These are phyloP conservation scores for Pterocles burchelli DNA, from an alignment of 2,113 vertebrate species.

Conservation along the genomic window DNA sequence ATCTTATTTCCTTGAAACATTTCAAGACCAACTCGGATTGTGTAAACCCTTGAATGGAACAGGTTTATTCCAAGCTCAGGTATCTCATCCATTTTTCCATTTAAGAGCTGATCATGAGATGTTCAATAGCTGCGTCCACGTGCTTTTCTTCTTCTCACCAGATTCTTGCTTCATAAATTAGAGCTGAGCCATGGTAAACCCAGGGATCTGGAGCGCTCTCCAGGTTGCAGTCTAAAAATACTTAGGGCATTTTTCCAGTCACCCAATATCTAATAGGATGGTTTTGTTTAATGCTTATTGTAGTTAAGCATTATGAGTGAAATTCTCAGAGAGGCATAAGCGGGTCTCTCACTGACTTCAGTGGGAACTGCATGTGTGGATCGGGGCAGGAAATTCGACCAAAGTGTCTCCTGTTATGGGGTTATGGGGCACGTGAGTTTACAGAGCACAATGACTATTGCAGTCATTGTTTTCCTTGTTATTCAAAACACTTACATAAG, in stretches of 20 bases:
- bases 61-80: constrained; percentile 5
- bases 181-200: not conserved
- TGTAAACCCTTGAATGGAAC: not conserved
- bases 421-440: not conserved
- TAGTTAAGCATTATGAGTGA: not conserved
- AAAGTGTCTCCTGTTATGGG: not conserved
- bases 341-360: not conserved
- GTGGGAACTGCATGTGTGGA: not conserved
- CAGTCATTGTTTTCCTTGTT: constrained; percentile 32
- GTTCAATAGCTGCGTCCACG: not conserved
- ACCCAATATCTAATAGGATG: not conserved
- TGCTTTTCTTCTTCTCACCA: constrained; percentile 31
- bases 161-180: constrained; percentile 37
- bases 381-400: not conserved
- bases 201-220: constrained; percentile 16
- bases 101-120: constrained; percentile 37
- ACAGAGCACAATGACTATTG: constrained; percentile 1
- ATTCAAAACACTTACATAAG: constrained; percentile 35
- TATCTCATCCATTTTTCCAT: constrained; percentile 43
- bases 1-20: not conserved
- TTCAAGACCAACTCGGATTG: not conserved
- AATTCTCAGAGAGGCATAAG: not conserved
- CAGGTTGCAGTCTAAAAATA: constrained; percentile 2
- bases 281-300: not conserved
- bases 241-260: constrained; percentile 11